A percentile compares a stretch with the other conserved stretches of the same genome.
These are phyloP conservation scores for Caloenas nicobarica DNA, from an alignment of 2,113 vertebrate genomes.

Conservation along the genomic window DNA sequence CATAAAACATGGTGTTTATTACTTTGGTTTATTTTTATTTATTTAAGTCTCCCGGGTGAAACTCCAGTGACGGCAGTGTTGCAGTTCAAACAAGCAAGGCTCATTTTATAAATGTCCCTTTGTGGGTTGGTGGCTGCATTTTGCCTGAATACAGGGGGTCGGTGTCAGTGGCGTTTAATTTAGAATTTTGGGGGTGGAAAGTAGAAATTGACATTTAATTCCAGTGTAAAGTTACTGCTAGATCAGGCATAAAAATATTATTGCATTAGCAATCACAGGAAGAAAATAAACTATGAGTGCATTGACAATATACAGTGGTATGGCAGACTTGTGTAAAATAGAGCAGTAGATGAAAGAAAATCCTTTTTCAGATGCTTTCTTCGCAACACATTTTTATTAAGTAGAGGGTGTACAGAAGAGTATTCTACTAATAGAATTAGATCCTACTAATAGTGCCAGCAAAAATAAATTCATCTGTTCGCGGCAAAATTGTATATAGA, in stretches of 20 bases:
- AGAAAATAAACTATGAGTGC: constrained; percentile 32
- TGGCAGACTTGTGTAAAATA: neutral
- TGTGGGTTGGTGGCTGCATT: constrained; percentile 59
- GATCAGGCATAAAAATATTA: constrained; percentile 49
- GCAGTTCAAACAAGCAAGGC: constrained; percentile 69
- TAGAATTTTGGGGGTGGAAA: constrained; percentile 45
- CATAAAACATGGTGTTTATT: constrained; percentile 80
- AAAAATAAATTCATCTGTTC: neutral
- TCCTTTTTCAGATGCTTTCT: neutral
- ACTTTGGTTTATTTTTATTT: constrained; percentile 80
- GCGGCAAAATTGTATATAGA: neutral
- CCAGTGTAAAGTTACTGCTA: constrained; percentile 56
- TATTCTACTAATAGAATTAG: neutral
- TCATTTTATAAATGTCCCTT: constrained; percentile 77
- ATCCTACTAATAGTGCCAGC: neutral
- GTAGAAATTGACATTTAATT: constrained; percentile 63
- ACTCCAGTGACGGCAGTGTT: constrained; percentile 62
- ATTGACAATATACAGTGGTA: neutral
- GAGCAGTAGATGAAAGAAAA: neutral
- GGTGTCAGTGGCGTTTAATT: constrained; percentile 39
- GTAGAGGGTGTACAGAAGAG: neutral
- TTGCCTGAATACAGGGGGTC: constrained; percentile 48
- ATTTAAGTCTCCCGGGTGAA: constrained; percentile 70
- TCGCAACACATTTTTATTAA: neutral
- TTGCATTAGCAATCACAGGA: constrained; percentile 34